phyloP scores from a whole-genome alignment of 2,113 vertebrate species.

The Neolamprologus ventralis region DNA sequence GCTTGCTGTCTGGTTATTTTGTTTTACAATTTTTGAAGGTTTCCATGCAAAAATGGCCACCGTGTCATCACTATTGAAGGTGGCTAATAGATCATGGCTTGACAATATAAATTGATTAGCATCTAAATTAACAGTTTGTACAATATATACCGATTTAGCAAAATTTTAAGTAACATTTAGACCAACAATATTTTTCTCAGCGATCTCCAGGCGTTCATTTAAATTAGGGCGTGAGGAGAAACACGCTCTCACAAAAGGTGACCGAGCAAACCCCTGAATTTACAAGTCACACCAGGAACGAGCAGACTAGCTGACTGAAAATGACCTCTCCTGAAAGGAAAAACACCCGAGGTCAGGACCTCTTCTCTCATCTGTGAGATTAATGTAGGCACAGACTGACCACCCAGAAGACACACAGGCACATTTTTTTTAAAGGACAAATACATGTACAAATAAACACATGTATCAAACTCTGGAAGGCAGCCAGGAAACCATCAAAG shows the following conservation, averaged over 20 bases:
- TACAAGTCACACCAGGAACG: neutral
- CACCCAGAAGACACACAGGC: slow-evolving; percentile 24
- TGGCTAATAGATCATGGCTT: neutral
- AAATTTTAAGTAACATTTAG: neutral
- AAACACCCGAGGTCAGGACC: slow-evolving; percentile 39
- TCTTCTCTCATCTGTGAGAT: slow-evolving; percentile 20
- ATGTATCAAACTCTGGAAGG: neutral
- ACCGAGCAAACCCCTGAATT: neutral
- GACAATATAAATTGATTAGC: neutral
- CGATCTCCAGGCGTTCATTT: neutral
- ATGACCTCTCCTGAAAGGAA: slow-evolving; percentile 33
- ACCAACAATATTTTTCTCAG: neutral
- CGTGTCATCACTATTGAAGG: rapidly evolving
- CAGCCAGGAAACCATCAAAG: neutral
- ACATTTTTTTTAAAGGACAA: rapidly evolving
- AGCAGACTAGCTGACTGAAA: neutral
- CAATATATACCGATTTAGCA: neutral
- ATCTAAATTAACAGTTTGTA: neutral
- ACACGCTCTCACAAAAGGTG: neutral
- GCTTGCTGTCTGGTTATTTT: neutral
- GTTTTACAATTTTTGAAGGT: neutral
- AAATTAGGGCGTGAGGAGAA: neutral
- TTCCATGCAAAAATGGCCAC: neutral
- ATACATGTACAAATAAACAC: neutral
- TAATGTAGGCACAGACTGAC: slow-evolving; percentile 4